phyloP scores from a whole-genome alignment of 2,113 vertebrate species.

The Gulo gulo region DNA sequence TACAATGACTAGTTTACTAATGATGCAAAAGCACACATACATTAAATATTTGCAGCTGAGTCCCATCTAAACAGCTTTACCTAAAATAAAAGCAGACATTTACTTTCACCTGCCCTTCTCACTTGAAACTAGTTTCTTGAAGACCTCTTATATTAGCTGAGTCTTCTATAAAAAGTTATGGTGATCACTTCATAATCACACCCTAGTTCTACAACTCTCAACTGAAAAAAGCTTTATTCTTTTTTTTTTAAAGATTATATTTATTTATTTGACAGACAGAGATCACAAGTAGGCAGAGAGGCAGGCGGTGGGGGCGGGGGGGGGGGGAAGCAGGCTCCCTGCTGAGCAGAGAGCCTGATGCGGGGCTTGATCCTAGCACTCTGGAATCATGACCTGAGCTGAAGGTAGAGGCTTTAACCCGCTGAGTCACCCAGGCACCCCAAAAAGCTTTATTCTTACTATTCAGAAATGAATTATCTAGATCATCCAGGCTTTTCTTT shows the following conservation, averaged over 20 bases:
- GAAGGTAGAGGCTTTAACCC: too few species aligned
- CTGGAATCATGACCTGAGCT: too few species aligned
- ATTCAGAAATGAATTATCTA: background rate
- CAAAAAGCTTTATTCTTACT: slow-evolving; percentile 17
- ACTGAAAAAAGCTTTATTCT: background rate
- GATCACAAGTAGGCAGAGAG: too few species aligned
- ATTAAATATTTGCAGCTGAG: background rate
- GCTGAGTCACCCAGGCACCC: too few species aligned
- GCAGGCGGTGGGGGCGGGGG: too few species aligned
- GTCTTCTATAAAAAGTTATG: background rate
- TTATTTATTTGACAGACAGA: too few species aligned
- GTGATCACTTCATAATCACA: slow-evolving; percentile 8
- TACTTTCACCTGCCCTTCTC: background rate
- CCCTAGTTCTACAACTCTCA: background rate
- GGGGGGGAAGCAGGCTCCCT: too few species aligned
- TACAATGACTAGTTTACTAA: background rate
- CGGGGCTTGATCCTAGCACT: too few species aligned
- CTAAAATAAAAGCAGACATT: background rate
- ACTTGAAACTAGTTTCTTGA: slow-evolving; percentile 26
- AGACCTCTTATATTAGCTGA: background rate
- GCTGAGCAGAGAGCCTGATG: too few species aligned
- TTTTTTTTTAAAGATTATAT: background rate
- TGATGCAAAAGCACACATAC: background rate
- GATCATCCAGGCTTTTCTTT: background rate
- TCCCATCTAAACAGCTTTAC: background rate